Evolutionary conservation across 2,888 invertebrate genomes (phyloP).

Genomic region (Cataglyphis altisquamis): DNA sequence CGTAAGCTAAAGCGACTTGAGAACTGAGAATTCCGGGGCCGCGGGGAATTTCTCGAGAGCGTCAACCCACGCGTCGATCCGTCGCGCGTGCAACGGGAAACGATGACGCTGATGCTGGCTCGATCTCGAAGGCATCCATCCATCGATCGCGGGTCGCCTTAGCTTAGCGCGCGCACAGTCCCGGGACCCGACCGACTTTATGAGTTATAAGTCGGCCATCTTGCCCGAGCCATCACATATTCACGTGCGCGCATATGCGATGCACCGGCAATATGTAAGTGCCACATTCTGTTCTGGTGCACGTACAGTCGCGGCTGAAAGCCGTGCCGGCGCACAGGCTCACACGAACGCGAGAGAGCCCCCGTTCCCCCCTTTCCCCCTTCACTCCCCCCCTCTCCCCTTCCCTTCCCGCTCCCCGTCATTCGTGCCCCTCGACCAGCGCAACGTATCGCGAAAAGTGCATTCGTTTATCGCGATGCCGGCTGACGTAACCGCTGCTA

Average conservation of each 20-base stretch:
- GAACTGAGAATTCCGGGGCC: constrained; percentile 46
- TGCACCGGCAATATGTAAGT: constrained; percentile 83
- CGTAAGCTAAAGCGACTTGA: constrained; percentile 23
- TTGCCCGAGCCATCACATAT: constrained; percentile 84
- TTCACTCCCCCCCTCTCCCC: not conserved
- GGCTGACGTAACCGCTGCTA: constrained; percentile 43
- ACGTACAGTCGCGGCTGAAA: constrained; percentile 82
- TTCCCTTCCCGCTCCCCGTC: too few relatives aligned
- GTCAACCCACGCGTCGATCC: constrained; percentile 73
- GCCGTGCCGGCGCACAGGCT: constrained; percentile 10
- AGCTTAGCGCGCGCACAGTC: constrained; percentile 47
- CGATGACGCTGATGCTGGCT: constrained; percentile 69
- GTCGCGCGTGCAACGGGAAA: constrained; percentile 68
- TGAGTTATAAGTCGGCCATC: constrained; percentile 86
- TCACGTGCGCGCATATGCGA: constrained; percentile 83
- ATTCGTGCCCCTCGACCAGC: not conserved
- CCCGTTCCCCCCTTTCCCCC: not conserved
- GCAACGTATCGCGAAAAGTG: constrained; percentile 45
- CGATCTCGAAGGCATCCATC: constrained; percentile 78
- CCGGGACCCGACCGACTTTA: constrained; percentile 81
- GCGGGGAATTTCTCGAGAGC: constrained; percentile 72
- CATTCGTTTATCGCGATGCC: constrained; percentile 54
- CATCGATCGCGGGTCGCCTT: constrained; percentile 80
- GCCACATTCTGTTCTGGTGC: constrained; percentile 81
- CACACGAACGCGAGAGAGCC: not conserved